Base-by-base conservation (phyloP, 2,888 invertebrate species). In the Pachymerium ferrugineum region DNA sequence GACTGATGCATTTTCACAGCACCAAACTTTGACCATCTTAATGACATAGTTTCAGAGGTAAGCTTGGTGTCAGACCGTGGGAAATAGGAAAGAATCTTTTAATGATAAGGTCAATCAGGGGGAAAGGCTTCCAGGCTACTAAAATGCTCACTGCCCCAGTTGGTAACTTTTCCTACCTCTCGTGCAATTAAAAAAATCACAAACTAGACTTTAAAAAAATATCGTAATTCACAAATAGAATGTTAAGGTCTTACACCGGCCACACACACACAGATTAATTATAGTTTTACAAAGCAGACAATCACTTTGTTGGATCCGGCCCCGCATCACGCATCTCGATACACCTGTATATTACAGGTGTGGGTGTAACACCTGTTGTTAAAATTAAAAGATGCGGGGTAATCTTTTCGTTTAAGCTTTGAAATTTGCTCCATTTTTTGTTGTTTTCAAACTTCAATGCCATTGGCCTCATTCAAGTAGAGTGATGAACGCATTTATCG, bases 41-140 rank as follows among this genome's bases (percentile, higher is more conserved):
- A 47, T 47, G 47, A 47, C 47, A 47, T 16, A 47, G 47, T 47
- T 47, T 47, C 47, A 47, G 19, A 22, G 47, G 47, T 5, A 47
- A 47, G 8, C 47, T 47, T 22, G 47, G 47, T 47, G 47, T 22
- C 47, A 47, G 47, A 47, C 47, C 47, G 47, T 47, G 47, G 47
- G 47, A 47, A 47, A 47, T 47, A 47, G 47, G 47, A 47, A 47
- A 47, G 47, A 47, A 47, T 47, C 47, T 47, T 47, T 47, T 47
- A 47, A 47, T 47, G 47, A 47, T 47, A 47, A 47, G 47, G 47
- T 47, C 47, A 22, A 47, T 47, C 47, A 19, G 22, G 47, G 47
- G 47, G 22, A 47, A 47, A 47, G 47, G 47, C 47, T 47, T 47
- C 47, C 47, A 47, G 47, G 47, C 47, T 47, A 16, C 47, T 19